Evolutionary conservation across 2,113 vertebrate species (phyloP), one percentile per base, ranked within the genome.

Genomic region (Struthio camelus): DNA sequence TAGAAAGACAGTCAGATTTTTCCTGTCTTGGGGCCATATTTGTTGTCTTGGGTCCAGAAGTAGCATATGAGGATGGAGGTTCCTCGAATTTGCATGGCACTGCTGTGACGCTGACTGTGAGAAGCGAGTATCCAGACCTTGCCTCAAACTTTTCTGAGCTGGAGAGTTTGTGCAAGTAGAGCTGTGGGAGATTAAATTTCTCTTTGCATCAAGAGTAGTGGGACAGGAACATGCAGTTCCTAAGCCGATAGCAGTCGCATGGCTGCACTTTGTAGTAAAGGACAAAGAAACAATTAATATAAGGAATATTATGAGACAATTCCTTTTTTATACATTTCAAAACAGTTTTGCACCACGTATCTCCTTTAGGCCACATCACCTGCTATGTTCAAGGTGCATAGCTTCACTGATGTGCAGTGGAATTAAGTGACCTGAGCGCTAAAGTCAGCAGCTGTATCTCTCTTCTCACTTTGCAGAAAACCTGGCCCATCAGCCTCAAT

Each of bases 301-400:
- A 92, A 77, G 64, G 92, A 94, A 96, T 34, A 92, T 96, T 93
- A 85, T 78, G 38, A n/a, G 23, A 73, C 15, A 59, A 54, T 28
- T 51, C 92, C 14, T 40, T 64, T 87, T 93, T 4, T 10, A 14
- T 81, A 56, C 20, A 14, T 85, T 65, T 76, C 56, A 59, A 64
- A 80, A 46, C n/a, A 38, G 9, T 51, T 95, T 86, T 78, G 9
- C 13, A 28, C 5, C 0, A 0, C 6, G 2, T 72, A 30, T 10
- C 3, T 66, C 53, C 32, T 58, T 44, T 34, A 56, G 17, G 14
- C 30, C 46, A 82, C 62, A 53, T 44, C 36, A 53, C 5, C 6
- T 53, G 42, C 24, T 72, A 19, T 27, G 9, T 61, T 67, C n/a
- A 78, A 81, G 32, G 30, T 42, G 27, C 20, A 10, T 5, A 65